phyloP scores from a whole-genome alignment of 2,797 vertebrate species.

The Halcyon smyrnensis region DNA sequence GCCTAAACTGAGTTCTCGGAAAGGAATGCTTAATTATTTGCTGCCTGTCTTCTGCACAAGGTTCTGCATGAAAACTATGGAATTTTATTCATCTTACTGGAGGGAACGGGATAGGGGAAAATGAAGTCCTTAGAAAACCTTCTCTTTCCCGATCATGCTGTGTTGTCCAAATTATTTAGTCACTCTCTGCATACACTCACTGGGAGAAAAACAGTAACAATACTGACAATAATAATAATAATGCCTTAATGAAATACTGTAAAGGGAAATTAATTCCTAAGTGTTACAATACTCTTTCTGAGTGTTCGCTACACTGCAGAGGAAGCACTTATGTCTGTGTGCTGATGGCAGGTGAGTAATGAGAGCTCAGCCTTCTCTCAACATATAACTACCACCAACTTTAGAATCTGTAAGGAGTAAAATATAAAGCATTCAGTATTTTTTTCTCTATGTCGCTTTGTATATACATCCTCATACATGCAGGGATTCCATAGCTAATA shows the following conservation, averaged over 20 bases:
- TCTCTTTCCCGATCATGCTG: background rate
- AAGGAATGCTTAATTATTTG: background rate
- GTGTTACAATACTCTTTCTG: background rate
- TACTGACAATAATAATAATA: background rate
- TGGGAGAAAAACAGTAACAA: constrained; percentile 33
- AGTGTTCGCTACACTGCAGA: background rate
- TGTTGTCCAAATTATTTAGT: background rate
- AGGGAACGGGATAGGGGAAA: background rate
- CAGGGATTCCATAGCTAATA: background rate
- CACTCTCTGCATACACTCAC: constrained; percentile 2
- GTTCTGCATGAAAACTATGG: background rate
- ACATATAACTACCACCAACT: background rate
- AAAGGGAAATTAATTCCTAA: constrained; percentile 49
- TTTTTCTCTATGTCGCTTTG: background rate
- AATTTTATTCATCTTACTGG: constrained; percentile 19
- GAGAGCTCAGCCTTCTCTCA: background rate
- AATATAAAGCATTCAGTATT: background rate
- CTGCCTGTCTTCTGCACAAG: background rate
- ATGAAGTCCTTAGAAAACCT: constrained; percentile 1
- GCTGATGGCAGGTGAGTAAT: constrained; percentile 13
- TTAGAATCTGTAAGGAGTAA: background rate
- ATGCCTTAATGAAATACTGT: constrained; percentile 4
- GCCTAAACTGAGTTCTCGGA: background rate
- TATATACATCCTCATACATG: background rate
- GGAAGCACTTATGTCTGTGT: background rate